Evolutionary conservation across 1,140 invertebrate genomes (phyloP).

Genomic region (Drosophila chauvacae): DNA sequence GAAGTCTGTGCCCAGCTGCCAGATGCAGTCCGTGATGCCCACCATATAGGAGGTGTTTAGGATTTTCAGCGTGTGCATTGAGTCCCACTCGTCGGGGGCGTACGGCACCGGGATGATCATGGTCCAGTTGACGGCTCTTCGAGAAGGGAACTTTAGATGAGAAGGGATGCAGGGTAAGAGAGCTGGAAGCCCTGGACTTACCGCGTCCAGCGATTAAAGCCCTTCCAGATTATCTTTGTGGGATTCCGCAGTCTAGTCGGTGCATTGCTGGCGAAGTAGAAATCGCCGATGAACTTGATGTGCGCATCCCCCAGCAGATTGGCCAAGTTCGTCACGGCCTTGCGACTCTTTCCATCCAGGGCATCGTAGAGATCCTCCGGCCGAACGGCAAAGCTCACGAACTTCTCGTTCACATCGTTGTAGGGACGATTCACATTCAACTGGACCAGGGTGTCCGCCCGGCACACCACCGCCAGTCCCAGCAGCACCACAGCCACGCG

Average conservation of each 20-base stretch:
- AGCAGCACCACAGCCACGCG: conserved; percentile 31
- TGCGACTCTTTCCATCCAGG: conserved; percentile 69
- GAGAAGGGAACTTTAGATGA: not conserved
- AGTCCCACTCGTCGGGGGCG: conserved; percentile 77
- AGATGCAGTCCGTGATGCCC: conserved; percentile 79
- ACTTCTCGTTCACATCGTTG: conserved; percentile 81
- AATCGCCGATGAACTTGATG: conserved; percentile 75
- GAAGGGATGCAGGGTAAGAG: not conserved
- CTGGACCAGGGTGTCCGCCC: conserved; percentile 71
- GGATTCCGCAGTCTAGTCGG: conserved; percentile 69
- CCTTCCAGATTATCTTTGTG: conserved; percentile 81
- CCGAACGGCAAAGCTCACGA: conserved; percentile 74
- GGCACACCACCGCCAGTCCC: conserved; percentile 26
- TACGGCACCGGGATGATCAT: conserved; percentile 83
- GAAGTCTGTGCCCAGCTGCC: conserved; percentile 81
- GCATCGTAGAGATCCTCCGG: conserved; percentile 78
- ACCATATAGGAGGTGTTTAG: conserved; percentile 78
- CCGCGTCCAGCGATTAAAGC: conserved; percentile 81
- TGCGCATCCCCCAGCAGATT: conserved; percentile 68
- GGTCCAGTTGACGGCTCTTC: conserved; percentile 76
- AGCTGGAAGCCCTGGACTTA: conserved; percentile 24
- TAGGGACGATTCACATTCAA: conserved; percentile 79
- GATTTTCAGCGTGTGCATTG: conserved; percentile 78
- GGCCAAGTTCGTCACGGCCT: conserved; percentile 69
- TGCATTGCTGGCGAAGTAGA: conserved; percentile 67